Conservation (phyloP, 2,797 vertebrate genomes). For the Danio aesculapii region DNA sequence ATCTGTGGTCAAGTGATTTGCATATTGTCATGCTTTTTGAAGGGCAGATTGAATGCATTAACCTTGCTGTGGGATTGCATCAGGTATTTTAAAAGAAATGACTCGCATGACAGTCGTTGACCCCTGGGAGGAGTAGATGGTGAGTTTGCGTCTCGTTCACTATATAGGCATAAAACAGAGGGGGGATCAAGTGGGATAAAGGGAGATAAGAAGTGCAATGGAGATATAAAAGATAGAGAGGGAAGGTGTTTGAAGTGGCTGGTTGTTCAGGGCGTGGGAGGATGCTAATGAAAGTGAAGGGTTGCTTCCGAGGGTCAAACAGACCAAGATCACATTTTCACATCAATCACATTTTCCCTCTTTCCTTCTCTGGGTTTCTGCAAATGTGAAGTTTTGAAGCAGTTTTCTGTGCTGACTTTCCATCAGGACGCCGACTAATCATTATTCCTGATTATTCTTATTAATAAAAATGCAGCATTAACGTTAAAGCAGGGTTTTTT, state of each 20-base stretch:
- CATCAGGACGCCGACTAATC: neutral
- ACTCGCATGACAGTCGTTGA: neutral
- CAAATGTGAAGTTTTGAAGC: constrained; percentile 36
- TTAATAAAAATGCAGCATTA: constrained; percentile 26
- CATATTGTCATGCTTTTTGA: constrained; percentile 1
- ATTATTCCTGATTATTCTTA: constrained; percentile 29
- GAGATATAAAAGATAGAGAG: constrained; percentile 45
- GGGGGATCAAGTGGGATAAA: constrained; percentile 21
- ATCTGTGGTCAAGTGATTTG: constrained; percentile 6
- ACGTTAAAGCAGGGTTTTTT: constrained; percentile 22
- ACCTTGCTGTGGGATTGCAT: constrained; percentile 26
- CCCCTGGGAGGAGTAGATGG: neutral
- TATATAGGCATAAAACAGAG: neutral
- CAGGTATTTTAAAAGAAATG: constrained; percentile 14
- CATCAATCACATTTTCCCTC: constrained; percentile 25
- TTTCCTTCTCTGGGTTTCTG: neutral
- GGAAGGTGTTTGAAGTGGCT: constrained; percentile 69
- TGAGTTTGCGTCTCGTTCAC: constrained; percentile 8
- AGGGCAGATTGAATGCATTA: constrained; percentile 43
- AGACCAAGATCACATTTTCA: constrained; percentile 62
- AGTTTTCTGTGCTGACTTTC: neutral
- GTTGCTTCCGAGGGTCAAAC: constrained; percentile 65
- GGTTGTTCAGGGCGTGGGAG: constrained; percentile 69
- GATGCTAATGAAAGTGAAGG: constrained; percentile 73
- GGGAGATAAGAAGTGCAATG: constrained; percentile 6